Percentiles rank a stretch among this genome's conserved stretches.
Conservation (phyloP, 2,797 vertebrate genomes). For the Mycteria americana region DNA sequence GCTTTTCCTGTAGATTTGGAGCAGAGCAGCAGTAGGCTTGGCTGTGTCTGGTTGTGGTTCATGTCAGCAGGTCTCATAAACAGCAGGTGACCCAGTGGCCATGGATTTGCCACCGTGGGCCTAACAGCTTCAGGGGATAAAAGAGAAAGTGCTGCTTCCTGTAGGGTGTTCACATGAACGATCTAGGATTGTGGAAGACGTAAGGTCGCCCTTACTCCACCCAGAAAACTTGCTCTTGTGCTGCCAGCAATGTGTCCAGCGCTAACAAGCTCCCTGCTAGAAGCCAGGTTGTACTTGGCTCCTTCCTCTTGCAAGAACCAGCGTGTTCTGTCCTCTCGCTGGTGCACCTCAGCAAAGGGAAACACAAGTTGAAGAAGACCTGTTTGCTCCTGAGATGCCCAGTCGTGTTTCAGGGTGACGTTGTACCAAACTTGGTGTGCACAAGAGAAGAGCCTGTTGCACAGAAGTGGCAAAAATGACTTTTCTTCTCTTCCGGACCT, state of each 20-base stretch:
- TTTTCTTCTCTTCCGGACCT: not conserved
- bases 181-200: not conserved
- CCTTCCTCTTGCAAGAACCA: not conserved
- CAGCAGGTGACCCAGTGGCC: not conserved
- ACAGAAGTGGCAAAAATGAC: not conserved
- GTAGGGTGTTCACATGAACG: not conserved
- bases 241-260: not conserved
- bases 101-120: accelerated
- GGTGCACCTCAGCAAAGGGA: not conserved
- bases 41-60: not conserved
- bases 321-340: not conserved
- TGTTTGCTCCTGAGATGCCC: not conserved
- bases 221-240: not conserved
- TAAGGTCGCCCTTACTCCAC: not conserved
- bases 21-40: not conserved
- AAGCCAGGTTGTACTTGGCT: not conserved
- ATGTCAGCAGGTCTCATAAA: not conserved
- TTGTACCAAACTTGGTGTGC: not conserved
- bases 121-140: not conserved
- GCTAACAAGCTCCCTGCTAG: not conserved
- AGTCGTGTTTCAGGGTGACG: accelerated
- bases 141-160: not conserved
- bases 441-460: not conserved
- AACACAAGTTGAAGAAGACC: not conserved
- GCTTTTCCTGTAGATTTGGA: not conserved